Conservation (phyloP, 2,113 vertebrate genomes). For the Chaetura pelagica region DNA sequence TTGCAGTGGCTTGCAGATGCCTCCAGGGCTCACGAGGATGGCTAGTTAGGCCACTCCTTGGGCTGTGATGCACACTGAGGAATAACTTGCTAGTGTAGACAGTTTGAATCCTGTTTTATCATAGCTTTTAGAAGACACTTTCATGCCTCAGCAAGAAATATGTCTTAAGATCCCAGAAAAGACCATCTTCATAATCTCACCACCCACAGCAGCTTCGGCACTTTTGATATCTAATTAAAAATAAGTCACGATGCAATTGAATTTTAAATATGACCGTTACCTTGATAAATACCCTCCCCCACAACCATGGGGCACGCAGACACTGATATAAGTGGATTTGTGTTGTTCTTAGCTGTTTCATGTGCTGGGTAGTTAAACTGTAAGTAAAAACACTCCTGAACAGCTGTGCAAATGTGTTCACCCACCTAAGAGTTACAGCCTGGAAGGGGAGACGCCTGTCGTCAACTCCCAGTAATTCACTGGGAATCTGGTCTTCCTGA, state of each 20-base stretch:
- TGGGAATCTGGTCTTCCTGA: background rate
- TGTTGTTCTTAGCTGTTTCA: background rate
- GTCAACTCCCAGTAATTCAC: background rate
- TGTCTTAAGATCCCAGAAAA: conserved; percentile 17
- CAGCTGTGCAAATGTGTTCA: background rate
- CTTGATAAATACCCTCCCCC: background rate
- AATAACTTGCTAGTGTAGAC: background rate
- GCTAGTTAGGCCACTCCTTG: background rate
- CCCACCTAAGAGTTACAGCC: background rate
- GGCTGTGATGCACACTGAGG: background rate
- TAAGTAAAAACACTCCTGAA: background rate
- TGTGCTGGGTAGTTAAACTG: background rate
- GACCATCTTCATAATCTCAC: background rate
- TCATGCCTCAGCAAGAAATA: background rate
- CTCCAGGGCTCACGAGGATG: background rate
- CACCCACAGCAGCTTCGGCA: background rate
- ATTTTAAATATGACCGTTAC: background rate
- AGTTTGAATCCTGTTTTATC: conserved; percentile 4
- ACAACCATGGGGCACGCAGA: background rate
- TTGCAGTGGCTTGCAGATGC: background rate
- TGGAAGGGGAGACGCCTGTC: background rate
- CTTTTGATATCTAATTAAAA: background rate
- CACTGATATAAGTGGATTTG: background rate
- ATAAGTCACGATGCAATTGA: background rate
- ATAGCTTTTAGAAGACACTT: background rate